phyloP scores from a whole-genome alignment of 2,113 vertebrate species.

The Paratilapia polleni region DNA sequence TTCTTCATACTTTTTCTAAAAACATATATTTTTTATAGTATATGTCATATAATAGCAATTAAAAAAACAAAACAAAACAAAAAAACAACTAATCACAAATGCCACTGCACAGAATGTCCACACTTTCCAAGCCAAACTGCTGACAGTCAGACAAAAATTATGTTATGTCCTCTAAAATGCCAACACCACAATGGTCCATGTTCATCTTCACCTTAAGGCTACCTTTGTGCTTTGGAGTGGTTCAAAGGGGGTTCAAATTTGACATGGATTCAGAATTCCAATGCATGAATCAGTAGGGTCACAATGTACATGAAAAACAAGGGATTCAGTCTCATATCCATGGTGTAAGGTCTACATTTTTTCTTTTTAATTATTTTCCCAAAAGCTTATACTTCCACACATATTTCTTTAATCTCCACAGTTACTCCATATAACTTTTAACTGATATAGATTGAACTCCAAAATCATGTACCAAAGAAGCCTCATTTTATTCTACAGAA shows the following conservation, averaged over 20 bases:
- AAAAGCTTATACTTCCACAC: background rate
- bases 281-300: background rate
- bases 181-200: background rate
- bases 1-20: background rate
- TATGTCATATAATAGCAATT: background rate
- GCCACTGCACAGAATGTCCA: background rate
- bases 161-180: background rate
- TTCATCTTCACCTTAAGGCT: background rate
- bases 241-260: background rate
- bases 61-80: no score
- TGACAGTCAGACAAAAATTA: background rate
- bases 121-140: background rate
- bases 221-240: background rate
- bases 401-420: background rate
- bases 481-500: background rate
- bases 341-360: background rate
- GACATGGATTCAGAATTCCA: background rate
- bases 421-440: background rate
- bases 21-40: background rate
- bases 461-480: background rate
- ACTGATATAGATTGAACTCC: background rate
- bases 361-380: background rate
- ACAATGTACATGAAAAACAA: background rate
- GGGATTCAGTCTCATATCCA: background rate
- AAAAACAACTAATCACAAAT: background rate